phyloP scores from a whole-genome alignment of 1,140 invertebrate genomes.

The Drosophila punjabiensis region DNA sequence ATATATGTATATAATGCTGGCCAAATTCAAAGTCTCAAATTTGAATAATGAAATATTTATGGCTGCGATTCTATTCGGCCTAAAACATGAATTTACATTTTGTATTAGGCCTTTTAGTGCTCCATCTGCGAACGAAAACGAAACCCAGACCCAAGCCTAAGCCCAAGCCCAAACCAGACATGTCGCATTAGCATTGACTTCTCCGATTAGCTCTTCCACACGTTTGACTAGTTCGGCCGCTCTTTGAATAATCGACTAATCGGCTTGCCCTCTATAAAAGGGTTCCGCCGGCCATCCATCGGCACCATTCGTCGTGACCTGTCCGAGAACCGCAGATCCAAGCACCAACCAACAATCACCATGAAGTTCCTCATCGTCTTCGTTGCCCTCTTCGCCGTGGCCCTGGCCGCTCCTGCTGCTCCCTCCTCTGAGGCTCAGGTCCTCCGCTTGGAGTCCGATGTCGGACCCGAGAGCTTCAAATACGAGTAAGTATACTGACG shows the following conservation, averaged over 20 bases:
- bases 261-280: constrained; percentile 43
- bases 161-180: constrained; percentile 17
- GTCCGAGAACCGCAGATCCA: constrained; percentile 46
- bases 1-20: constrained; percentile 16
- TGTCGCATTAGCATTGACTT: constrained; percentile 48
- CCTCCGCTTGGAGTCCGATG: constrained; percentile 25
- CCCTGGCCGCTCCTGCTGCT: constrained; percentile 37
- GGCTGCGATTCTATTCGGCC: constrained; percentile 33
- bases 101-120: constrained; percentile 39
- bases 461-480: constrained; percentile 37
- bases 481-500: constrained; percentile 46
- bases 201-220: constrained; percentile 42
- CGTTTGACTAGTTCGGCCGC: constrained; percentile 45
- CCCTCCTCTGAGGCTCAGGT: fast-evolving
- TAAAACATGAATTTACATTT: constrained; percentile 31
- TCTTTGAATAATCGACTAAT: constrained; percentile 33
- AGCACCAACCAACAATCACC: constrained; percentile 38
- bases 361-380: constrained; percentile 78
- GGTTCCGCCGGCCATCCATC: constrained; percentile 19
- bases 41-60: constrained; percentile 59
- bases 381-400: constrained; percentile 72
- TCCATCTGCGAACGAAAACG: constrained; percentile 37
- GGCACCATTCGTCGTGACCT: constrained; percentile 44
- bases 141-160: constrained; percentile 18
- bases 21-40: constrained; percentile 14